Base-by-base conservation (phyloP, 2,113 vertebrate species). In the Mirounga angustirostris region DNA sequence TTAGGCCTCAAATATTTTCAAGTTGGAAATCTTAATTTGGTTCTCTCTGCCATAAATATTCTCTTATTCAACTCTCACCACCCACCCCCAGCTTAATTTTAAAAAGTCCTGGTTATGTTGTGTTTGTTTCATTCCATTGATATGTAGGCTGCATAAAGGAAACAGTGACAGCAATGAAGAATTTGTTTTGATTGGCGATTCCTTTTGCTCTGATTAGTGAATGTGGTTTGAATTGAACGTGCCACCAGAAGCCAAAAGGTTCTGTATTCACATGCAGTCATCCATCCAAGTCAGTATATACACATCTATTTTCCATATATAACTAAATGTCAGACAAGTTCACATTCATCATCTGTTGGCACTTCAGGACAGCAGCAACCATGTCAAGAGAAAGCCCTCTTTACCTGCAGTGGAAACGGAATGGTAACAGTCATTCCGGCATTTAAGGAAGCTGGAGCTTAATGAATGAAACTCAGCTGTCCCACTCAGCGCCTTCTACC, bases 1-100 rank as follows among this genome's bases (percentile, higher is more conserved):
- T 95, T 96, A 74, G 43, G 14, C 43, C 52, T 82, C 33, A 80
- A 28, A 52, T 89, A 21, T 58, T 95, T 91, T 95, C 36, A 67
- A 58, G 28, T 79, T 90, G 67, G 30, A 87, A 30, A 76, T 76
- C n/a, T 84, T 3, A 65, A 65, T 92, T 79, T 95, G 6, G 4
- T 83, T 92, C 46, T 89, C n/a, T 40, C 54, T 52, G 4, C 1
- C 28, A 12, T 83, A 73, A 63, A 40, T 50, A 81, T 18, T 86
- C 30, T 46, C 22, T 43, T 76, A 15, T 56, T 74, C 6, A 40
- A 83, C 33, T 50, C 40, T 13, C 10, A 76, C 30, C 28, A 40
- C 50, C 28, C 19, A 6, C 65, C 30, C 5, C 12, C 36, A 50
- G 26, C 58, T 94, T 46, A 71, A 30, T 22, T 69, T 78, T 36